Evolutionary conservation across 2,797 vertebrate genomes (phyloP), one percentile per base, ranked within the genome.

Genomic region (Lagodon rhomboides): DNA sequence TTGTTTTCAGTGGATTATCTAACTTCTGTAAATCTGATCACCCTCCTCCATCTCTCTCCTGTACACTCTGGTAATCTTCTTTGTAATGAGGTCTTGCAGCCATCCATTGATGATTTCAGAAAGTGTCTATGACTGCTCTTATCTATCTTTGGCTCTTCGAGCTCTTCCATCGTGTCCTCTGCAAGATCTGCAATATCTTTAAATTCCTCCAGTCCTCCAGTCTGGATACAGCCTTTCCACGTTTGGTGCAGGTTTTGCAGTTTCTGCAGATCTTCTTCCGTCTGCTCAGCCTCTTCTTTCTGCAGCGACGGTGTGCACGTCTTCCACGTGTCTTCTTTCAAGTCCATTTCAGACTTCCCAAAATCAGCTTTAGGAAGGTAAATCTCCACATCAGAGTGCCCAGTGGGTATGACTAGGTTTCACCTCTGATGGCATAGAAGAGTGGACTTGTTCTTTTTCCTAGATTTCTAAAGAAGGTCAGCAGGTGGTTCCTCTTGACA

Each of bases 41-140:
- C 9, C 13, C n/a, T 23, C 63, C 49, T 66, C 27, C 8, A 38
- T n/a, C 30, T 53, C 30, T 25, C 13, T 67, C 49, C 3, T 41
- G 49, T 51, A 65, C 4, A 13, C 51, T 38, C 20, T 47, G 20
- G 54, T 10, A 18, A 17, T 27, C 23, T 16, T 69, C 20, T 3
- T 17, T 25, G 0, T 7, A 20, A 1, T 16, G 18, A 0, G 2
- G 4, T 38, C 20, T 10, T 41, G 49, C 3, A 12, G 0, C 3
- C 27, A 3, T n/a, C 4, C 27, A 65, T 30, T 7, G 0, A 56
- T 43, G 12, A 58, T 15, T 46, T 30, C n/a, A 27, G 27, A 23
- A 41, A 60, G 55, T 30, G 3, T 71, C 68, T 71, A 5, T 3
- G 16, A 60, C 30, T 23, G 3, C 55, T 51, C 38, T 25, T 25